phyloP scores from a whole-genome alignment of 2,113 vertebrate species.

The Leucosticte australis region DNA sequence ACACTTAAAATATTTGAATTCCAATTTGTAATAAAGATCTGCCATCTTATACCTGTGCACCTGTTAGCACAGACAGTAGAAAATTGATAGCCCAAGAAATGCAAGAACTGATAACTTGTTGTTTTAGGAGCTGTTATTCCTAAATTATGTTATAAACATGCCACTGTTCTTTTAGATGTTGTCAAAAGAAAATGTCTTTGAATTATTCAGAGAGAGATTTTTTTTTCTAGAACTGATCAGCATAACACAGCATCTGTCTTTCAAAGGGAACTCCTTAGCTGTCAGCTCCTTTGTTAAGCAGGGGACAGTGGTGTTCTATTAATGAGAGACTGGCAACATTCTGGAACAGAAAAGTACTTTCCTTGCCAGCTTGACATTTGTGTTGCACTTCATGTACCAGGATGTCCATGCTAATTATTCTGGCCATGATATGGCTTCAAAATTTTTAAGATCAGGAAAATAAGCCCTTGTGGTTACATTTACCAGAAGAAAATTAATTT shows the following conservation, averaged over 20 bases:
- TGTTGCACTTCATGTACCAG: constrained; percentile 52
- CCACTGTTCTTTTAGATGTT: constrained; percentile 33
- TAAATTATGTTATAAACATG: constrained; percentile 43
- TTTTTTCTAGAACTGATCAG: constrained; percentile 7
- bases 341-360: constrained; percentile 49
- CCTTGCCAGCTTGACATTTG: constrained; percentile 53
- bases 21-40: constrained; percentile 5
- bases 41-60: constrained; percentile 12
- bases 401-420: constrained; percentile 47
- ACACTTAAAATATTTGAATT: constrained; percentile 21
- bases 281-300: constrained; percentile 51
- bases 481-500: not conserved
- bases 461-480: not conserved
- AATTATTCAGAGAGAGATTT: not conserved
- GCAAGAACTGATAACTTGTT: not conserved
- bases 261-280: constrained; percentile 42
- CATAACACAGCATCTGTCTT: constrained; percentile 52
- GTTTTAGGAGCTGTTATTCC: constrained; percentile 20
- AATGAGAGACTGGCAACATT: constrained; percentile 25
- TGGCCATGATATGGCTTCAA: constrained; percentile 5
- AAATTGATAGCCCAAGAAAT: constrained; percentile 32
- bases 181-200: constrained; percentile 54
- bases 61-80: constrained; percentile 24
- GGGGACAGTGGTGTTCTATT: constrained; percentile 12
- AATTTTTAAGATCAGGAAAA: constrained; percentile 11